phyloP scores from a whole-genome alignment of 2,797 vertebrate genomes.

The Coluber constrictor region DNA sequence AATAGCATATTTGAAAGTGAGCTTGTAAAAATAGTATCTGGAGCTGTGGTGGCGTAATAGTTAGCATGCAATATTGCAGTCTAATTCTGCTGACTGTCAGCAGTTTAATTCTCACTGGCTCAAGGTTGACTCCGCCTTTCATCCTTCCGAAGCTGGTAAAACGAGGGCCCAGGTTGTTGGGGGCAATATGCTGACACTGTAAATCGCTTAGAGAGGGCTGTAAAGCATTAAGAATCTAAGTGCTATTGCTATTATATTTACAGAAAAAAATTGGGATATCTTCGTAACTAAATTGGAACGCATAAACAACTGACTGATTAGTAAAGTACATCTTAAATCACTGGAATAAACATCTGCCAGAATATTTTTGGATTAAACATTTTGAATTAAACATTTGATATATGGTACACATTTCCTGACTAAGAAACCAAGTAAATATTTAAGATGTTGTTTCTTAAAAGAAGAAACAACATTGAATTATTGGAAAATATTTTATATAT shows the following conservation, averaged over 20 bases:
- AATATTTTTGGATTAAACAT: slow-evolving; percentile 44
- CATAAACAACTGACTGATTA: slow-evolving; percentile 36
- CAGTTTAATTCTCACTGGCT: no score
- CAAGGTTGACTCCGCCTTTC: no score
- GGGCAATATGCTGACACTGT: no score
- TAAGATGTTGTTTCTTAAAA: slow-evolving; percentile 40
- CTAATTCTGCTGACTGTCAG: no score
- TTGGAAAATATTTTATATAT: slow-evolving; percentile 11
- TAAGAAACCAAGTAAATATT: slow-evolving; percentile 45
- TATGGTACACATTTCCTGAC: slow-evolving; percentile 48
- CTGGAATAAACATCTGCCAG: slow-evolving; percentile 33
- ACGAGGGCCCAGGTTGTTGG: no score
- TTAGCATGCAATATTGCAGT: no score
- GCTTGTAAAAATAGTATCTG: slow-evolving; percentile 30
- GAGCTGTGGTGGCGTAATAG: no score
- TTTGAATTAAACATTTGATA: slow-evolving; percentile 36
- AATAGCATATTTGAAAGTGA: slow-evolving; percentile 55
- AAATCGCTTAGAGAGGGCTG: no score
- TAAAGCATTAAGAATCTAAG: no score
- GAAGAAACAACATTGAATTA: slow-evolving; percentile 40
- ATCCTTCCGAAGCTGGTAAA: no score
- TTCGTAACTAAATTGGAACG: background rate
- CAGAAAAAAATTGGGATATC: slow-evolving; percentile 20
- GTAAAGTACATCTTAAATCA: slow-evolving; percentile 42
- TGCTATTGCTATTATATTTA: background rate